Evolutionary conservation across 2,113 vertebrate species (phyloP).

Genomic region (Oncorhynchus kisutch): DNA sequence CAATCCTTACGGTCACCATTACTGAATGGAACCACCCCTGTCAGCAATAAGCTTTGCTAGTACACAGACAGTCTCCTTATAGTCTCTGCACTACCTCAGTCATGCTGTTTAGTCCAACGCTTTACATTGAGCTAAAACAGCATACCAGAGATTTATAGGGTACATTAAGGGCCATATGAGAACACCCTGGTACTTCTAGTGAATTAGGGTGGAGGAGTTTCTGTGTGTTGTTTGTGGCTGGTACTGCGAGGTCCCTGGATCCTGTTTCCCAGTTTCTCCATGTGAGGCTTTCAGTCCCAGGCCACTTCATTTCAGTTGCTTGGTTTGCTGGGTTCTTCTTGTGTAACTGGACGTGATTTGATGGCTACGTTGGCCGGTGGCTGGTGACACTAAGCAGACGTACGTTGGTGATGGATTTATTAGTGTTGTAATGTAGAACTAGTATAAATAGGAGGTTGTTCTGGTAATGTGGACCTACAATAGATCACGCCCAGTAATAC

Average conservation of each 20-base stretch:
- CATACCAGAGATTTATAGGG: constrained; percentile 63
- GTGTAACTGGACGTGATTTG: constrained; percentile 62
- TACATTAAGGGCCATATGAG: constrained; percentile 62
- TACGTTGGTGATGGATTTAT: constrained; percentile 59
- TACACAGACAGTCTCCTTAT: background rate
- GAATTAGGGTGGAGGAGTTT: constrained; percentile 60
- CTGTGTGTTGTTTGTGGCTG: constrained; percentile 60
- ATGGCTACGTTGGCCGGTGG: constrained; percentile 49
- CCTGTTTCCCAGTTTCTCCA: constrained; percentile 43
- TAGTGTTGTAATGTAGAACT: constrained; percentile 58
- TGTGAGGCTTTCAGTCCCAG: too few relatives aligned
- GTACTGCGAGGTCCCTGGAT: constrained; percentile 52
- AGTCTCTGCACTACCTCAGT: background rate
- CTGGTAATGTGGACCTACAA: background rate
- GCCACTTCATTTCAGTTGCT: constrained; percentile 37
- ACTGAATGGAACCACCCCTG: background rate
- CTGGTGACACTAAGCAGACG: constrained; percentile 62
- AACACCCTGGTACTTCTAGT: constrained; percentile 64
- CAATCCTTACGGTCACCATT: background rate
- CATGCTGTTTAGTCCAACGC: constrained; percentile 49
- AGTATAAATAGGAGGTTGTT: constrained; percentile 26
- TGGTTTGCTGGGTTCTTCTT: constrained; percentile 40
- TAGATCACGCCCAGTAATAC: constrained; percentile 1
- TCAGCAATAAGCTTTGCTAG: background rate
- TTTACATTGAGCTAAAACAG: constrained; percentile 61